These are phyloP conservation scores for Acromyrmex heyeri DNA, from an alignment of 1,140 invertebrate species.

Conservation along the genomic window DNA sequence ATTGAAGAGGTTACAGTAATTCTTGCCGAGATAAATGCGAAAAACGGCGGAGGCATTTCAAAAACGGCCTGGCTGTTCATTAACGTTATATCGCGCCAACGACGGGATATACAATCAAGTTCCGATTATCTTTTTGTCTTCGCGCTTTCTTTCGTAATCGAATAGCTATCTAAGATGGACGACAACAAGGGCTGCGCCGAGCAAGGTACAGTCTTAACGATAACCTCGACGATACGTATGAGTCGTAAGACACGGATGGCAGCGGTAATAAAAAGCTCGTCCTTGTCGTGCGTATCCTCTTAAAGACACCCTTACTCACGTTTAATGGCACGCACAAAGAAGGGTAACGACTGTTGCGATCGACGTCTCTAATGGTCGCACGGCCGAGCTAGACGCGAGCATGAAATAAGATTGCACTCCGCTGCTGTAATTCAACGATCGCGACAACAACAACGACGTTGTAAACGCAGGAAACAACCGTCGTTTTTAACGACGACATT, in stretches of 20 bases:
- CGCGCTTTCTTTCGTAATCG: constrained; percentile 22
- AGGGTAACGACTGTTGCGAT: constrained; percentile 46
- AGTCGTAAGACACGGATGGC: constrained; percentile 49
- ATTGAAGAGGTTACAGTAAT: neutral
- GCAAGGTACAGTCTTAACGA: neutral
- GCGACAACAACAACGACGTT: constrained; percentile 18
- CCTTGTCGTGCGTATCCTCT: constrained; percentile 26
- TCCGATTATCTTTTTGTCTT: constrained; percentile 9
- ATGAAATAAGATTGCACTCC: constrained; percentile 44
- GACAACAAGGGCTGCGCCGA: neutral
- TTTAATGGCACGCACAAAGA: constrained; percentile 61
- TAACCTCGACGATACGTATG: constrained; percentile 14
- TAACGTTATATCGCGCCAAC: neutral
- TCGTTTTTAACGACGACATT: constrained; percentile 50
- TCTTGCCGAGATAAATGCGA: constrained; percentile 1
- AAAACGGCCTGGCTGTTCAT: neutral
- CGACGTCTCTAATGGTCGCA: constrained; percentile 32
- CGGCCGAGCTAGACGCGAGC: constrained; percentile 31
- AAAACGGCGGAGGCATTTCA: neutral
- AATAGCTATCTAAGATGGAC: neutral
- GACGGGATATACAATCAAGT: neutral
- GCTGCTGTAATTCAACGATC: neutral
- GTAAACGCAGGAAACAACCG: constrained; percentile 15
- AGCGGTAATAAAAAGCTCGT: constrained; percentile 52
- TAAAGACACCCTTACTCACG: constrained; percentile 44